Conservation (phyloP, 2,113 vertebrate species). For the Microtus montanus region DNA sequence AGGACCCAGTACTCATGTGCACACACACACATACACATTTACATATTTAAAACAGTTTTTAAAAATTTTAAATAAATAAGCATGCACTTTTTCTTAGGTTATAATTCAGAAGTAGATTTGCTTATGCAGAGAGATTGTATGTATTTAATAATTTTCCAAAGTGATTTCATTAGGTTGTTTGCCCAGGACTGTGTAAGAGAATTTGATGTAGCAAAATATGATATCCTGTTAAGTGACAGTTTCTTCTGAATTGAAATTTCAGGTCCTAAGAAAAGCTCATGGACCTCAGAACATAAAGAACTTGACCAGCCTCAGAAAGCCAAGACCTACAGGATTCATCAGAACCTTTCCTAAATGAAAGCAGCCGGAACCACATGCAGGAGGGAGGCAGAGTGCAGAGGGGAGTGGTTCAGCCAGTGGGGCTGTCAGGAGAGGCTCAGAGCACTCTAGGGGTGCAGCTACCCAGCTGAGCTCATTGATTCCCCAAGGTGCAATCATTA, state of each 20-base stretch:
- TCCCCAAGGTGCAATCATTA: no score
- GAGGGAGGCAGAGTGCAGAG: no score
- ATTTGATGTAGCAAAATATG: not conserved
- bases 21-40: not conserved
- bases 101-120: not conserved
- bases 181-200: not conserved
- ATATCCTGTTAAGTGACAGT: not conserved
- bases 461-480: not conserved
- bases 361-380: accelerated
- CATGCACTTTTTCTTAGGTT: not conserved
- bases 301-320: not conserved
- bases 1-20: not conserved
- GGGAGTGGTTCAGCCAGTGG: accelerated
- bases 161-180: not conserved
- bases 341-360: no score
- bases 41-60: not conserved
- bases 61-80: not conserved
- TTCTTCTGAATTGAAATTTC: not conserved
- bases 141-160: not conserved
- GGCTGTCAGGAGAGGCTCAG: not conserved
- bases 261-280: no score
- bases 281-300: not conserved
- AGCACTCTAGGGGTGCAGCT: not conserved
- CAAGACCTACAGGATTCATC: accelerated
- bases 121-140: not conserved